A percentile compares a stretch with the other conserved stretches of the same genome.
Evolutionary conservation across 2,113 vertebrate genomes (phyloP).

Genomic region (Lepisosteus osseus): DNA sequence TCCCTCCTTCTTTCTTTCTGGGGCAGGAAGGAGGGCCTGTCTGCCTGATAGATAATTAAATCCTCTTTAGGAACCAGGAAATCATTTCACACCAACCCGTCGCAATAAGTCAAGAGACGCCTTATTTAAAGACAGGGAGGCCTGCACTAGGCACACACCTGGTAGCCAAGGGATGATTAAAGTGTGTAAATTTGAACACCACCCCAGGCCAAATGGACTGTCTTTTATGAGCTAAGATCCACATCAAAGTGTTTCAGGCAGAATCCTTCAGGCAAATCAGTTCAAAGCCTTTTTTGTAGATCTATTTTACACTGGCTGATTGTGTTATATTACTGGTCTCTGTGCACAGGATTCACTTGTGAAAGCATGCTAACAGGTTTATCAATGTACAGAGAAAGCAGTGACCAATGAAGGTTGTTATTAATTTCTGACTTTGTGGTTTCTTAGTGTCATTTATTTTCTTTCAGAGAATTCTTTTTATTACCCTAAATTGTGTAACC

Average conservation of each 20-base stretch:
- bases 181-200: slow-evolving; percentile 59
- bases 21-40: slow-evolving; percentile 23
- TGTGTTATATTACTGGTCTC: slow-evolving; percentile 45
- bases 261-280: slow-evolving; percentile 63
- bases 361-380: slow-evolving; percentile 46
- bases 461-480: too few relatives aligned
- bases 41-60: slow-evolving; percentile 51
- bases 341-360: slow-evolving; percentile 40
- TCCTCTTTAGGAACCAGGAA: slow-evolving; percentile 50
- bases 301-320: slow-evolving; percentile 60
- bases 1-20: slow-evolving; percentile 21
- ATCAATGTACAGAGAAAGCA: slow-evolving; percentile 44
- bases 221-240: slow-evolving; percentile 66
- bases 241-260: slow-evolving; percentile 63
- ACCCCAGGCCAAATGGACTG: slow-evolving; percentile 60
- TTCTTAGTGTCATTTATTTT: slow-evolving; percentile 39
- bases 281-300: slow-evolving; percentile 58
- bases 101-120: slow-evolving; percentile 42
- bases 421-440: slow-evolving; percentile 36
- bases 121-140: slow-evolving; percentile 47
- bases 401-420: slow-evolving; percentile 33
- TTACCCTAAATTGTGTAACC: too few relatives aligned
- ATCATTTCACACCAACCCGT: slow-evolving; percentile 50
- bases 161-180: slow-evolving; percentile 55
- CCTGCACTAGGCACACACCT: slow-evolving; percentile 55